Percentiles rank a stretch among this genome's conserved stretches.
Conservation (phyloP, 2,113 vertebrate genomes). For the Leucosticte australis region DNA sequence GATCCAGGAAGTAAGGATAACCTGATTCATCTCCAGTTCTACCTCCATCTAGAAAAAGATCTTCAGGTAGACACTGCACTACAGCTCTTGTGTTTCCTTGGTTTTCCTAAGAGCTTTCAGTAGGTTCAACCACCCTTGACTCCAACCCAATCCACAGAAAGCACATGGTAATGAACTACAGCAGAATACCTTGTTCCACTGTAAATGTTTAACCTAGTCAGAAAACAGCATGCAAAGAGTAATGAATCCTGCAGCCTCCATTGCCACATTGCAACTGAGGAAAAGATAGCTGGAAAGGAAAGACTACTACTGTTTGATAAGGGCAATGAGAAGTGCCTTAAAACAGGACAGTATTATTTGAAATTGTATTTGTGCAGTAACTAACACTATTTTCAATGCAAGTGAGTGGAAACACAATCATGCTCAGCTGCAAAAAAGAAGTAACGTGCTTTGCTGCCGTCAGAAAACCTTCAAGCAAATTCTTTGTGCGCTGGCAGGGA, state of each 20-base stretch:
- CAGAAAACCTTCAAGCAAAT: not conserved
- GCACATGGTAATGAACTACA: not conserved
- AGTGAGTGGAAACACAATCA: not conserved
- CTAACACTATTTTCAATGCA: not conserved
- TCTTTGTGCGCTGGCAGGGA: not conserved
- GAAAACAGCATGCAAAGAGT: not conserved
- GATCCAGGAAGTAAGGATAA: not conserved
- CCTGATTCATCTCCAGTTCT: not conserved
- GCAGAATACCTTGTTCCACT: not conserved
- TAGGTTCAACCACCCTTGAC: not conserved
- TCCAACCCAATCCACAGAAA: not conserved
- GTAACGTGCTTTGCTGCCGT: not conserved
- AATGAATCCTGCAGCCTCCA: not conserved
- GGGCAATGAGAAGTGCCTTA: not conserved
- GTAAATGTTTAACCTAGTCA: not conserved
- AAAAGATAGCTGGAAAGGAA: not conserved
- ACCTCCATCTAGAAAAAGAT: not conserved
- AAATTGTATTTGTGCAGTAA: not conserved
- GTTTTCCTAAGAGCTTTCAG: not conserved
- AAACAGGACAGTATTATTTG: not conserved
- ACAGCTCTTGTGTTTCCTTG: fast-evolving
- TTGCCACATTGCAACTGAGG: not conserved
- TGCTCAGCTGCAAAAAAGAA: not conserved
- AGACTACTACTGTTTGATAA: not conserved
- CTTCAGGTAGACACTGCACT: not conserved